Evolutionary conservation across 2,888 invertebrate genomes (phyloP).

Genomic region (Steinernema carpocapsae): DNA sequence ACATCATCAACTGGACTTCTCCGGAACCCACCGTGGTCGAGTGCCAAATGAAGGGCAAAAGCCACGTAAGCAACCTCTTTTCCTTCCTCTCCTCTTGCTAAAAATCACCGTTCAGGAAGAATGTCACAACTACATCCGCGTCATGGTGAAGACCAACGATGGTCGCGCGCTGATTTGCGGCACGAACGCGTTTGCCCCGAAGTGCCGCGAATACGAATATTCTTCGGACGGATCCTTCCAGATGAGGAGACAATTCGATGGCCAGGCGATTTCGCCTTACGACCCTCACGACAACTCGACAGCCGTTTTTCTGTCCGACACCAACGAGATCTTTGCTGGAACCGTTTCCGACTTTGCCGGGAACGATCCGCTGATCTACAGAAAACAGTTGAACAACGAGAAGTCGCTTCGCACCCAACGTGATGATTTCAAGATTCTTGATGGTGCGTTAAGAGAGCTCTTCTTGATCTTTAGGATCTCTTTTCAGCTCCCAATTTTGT

Average conservation of each 20-base stretch:
- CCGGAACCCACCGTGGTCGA: constrained; percentile 52
- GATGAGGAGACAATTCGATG: constrained; percentile 67
- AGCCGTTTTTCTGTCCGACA: constrained; percentile 70
- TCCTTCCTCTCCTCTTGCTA: not conserved
- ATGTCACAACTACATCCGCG: constrained; percentile 88
- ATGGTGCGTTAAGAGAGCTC: constrained; percentile 76
- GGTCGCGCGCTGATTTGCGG: constrained; percentile 81
- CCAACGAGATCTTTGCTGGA: constrained; percentile 59
- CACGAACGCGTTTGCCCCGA: constrained; percentile 89
- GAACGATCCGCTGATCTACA: constrained; percentile 90
- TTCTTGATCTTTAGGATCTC: constrained; percentile 43
- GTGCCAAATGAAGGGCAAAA: constrained; percentile 47
- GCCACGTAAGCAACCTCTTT: not conserved
- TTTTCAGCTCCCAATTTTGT: constrained; percentile 87
- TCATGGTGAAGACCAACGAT: constrained; percentile 79
- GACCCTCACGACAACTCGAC: constrained; percentile 95
- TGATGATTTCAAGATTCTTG: constrained; percentile 87
- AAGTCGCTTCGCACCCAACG: constrained; percentile 81
- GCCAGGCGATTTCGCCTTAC: constrained; percentile 80
- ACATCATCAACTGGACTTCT: constrained; percentile 52
- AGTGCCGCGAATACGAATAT: constrained; percentile 78
- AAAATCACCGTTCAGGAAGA: constrained; percentile 46
- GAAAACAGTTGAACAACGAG: constrained; percentile 75
- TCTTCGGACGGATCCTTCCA: constrained; percentile 44
- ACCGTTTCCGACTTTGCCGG: constrained; percentile 83